Evolutionary conservation across 1,140 invertebrate genomes (phyloP).

Genomic region (Brachionus asplanchnoidis): DNA sequence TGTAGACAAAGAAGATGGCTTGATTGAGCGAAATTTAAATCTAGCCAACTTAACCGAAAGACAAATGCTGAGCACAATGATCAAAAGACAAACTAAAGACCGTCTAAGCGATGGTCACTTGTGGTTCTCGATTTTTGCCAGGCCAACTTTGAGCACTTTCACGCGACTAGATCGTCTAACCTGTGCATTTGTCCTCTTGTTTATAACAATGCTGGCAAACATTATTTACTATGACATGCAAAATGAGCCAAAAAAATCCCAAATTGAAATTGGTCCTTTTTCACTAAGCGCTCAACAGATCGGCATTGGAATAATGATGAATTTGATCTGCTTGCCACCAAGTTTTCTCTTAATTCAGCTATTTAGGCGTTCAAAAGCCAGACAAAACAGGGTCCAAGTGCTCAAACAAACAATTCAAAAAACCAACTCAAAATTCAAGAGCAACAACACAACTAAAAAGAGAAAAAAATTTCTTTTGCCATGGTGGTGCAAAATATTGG

Average conservation of each 20-base stretch:
- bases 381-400: constrained; percentile 46
- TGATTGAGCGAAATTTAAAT: constrained; percentile 60
- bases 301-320: constrained; percentile 51
- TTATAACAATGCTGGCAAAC: constrained; percentile 61
- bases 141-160: constrained; percentile 57
- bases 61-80: neutral
- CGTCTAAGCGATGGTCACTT: constrained; percentile 58
- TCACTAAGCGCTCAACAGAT: constrained; percentile 54
- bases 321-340: constrained; percentile 60
- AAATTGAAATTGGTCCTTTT: constrained; percentile 58
- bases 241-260: constrained; percentile 45
- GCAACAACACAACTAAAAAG: constrained; percentile 8
- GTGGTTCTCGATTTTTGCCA: constrained; percentile 61
- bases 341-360: constrained; percentile 59
- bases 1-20: constrained; percentile 62
- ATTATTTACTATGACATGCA: constrained; percentile 60
- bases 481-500: constrained; percentile 59
- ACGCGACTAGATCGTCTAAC: constrained; percentile 58
- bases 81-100: neutral
- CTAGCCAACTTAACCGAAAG: neutral
- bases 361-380: constrained; percentile 57
- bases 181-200: constrained; percentile 60
- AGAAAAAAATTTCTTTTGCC: constrained; percentile 53
- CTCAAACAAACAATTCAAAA: neutral
- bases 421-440: neutral